Evolutionary conservation across 2,888 invertebrate species (phyloP).

Genomic region (Parasteatoda lunata): DNA sequence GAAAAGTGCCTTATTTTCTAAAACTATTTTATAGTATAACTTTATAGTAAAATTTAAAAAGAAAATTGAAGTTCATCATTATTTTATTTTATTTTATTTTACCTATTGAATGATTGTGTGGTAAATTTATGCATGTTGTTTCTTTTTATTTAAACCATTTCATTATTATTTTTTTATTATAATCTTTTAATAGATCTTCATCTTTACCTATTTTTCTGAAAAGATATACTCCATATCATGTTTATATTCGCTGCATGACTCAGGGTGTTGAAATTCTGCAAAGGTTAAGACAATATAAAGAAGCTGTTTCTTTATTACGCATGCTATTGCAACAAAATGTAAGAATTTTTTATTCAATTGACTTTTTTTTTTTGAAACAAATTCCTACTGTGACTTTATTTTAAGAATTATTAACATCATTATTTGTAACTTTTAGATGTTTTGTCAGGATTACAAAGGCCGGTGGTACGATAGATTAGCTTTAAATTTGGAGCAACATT

Average conservation of each 20-base stretch:
- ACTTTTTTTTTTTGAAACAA: neutral
- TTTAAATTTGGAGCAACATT: slow-evolving; percentile 79
- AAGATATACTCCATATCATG: slow-evolving; percentile 78
- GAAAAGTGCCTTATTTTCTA: too few relatives aligned
- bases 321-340: slow-evolving; percentile 77
- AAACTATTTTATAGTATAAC: too few relatives aligned
- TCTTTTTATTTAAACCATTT: too few relatives aligned
- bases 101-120: too few relatives aligned
- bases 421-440: slow-evolving; percentile 69
- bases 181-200: slow-evolving; percentile 41
- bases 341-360: slow-evolving; percentile 2
- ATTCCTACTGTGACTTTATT: neutral
- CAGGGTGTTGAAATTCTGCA: slow-evolving; percentile 76
- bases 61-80: too few relatives aligned
- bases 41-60: too few relatives aligned
- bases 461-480: slow-evolving; percentile 79
- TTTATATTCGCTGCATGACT: slow-evolving; percentile 74
- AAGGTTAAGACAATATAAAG: slow-evolving; percentile 74
- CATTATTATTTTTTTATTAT: neutral
- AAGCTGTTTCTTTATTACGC: slow-evolving; percentile 78
- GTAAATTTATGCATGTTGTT: too few relatives aligned
- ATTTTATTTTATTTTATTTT: too few relatives aligned
- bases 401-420: neutral
- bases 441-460: slow-evolving; percentile 75
- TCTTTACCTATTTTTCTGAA: slow-evolving; percentile 78